Evolutionary conservation across 2,888 invertebrate species (phyloP).

Genomic region (Euzetes globulus): DNA sequence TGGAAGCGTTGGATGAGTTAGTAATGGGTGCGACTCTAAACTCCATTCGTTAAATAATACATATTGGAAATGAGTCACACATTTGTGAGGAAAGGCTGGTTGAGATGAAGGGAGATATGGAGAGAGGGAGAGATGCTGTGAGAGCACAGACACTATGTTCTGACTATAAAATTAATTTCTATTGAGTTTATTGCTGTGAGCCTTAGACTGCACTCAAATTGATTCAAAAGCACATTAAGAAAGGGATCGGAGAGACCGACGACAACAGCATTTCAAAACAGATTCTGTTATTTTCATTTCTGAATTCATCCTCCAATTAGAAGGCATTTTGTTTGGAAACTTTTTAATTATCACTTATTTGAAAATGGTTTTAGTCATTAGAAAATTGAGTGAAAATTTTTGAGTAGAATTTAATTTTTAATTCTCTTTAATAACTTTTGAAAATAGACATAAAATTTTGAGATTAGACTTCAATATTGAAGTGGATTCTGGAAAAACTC

Average conservation of each 20-base stretch:
- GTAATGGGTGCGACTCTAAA: not conserved
- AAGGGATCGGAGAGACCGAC: not conserved
- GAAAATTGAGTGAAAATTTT: not conserved
- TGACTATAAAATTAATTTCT: not conserved
- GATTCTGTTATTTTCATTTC: not conserved
- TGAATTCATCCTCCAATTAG: not conserved
- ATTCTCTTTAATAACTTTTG: not conserved
- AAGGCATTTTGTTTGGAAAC: not conserved
- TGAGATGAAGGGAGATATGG: too few species aligned
- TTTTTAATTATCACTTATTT: constrained; percentile 5
- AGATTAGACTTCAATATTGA: not conserved
- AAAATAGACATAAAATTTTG: not conserved
- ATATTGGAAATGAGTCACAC: not conserved
- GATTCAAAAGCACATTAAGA: constrained; percentile 4
- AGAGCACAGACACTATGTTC: not conserved
- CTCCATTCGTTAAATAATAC: constrained; percentile 1
- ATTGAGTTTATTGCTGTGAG: not conserved
- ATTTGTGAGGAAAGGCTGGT: not conserved
- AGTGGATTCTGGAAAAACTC: too few species aligned
- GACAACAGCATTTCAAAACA: not conserved
- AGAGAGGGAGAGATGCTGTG: too few species aligned
- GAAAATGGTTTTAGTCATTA: not conserved
- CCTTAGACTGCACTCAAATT: not conserved
- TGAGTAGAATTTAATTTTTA: not conserved
- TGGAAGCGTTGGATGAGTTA: too few species aligned